Evolutionary conservation across 2,888 invertebrate species (phyloP), one percentile per base, ranked within the genome.

Genomic region (Tholera decimalis): DNA sequence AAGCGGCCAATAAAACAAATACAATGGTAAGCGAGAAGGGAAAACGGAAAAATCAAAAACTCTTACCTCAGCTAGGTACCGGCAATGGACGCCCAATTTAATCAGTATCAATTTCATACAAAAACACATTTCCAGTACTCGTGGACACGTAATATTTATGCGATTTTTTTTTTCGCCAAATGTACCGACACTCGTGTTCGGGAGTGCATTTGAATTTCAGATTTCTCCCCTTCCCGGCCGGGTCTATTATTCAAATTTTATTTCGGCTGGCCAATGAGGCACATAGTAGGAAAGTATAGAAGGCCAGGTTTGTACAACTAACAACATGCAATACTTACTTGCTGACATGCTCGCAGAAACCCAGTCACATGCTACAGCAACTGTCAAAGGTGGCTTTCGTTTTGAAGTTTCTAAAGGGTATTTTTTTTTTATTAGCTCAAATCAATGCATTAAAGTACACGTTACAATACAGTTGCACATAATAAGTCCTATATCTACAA

Each of bases 161-260:
- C 56, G 47, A 47, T 62, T 74, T 80, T 75, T 77, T 74, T 63
- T 37, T 54, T 43, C 11, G 44, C 28, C 57, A 66, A 81, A 63
- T 56, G 65, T 77, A 74, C 69, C 63, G 49, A 59, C 61, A 53
- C 59, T 58, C 59, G 63, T 70, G 70, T 79, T 58, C 62, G 70
- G 65, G 62, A 72, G 47, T 75, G 79, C 83, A 82, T 80, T 76
- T 79, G 70, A 77, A 79, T 61, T 83, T 83, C 82, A 83, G 66
- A 83, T 83, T 83, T 83, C 77, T 71, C 33, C 65, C 57, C 63
- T 65, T 53, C 59, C 62, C 60, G 47, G 55, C 50, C 53, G 30
- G 57, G 56, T 43, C 60, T 77, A 80, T 83, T 82, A 82, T 83
- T 80, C 81, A 82, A 82, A 82, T 82, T 79, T 79, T 82, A 79